Evolutionary conservation across 23 tunicate species (phyloP).

Genomic region (Halocynthia roretzi): DNA sequence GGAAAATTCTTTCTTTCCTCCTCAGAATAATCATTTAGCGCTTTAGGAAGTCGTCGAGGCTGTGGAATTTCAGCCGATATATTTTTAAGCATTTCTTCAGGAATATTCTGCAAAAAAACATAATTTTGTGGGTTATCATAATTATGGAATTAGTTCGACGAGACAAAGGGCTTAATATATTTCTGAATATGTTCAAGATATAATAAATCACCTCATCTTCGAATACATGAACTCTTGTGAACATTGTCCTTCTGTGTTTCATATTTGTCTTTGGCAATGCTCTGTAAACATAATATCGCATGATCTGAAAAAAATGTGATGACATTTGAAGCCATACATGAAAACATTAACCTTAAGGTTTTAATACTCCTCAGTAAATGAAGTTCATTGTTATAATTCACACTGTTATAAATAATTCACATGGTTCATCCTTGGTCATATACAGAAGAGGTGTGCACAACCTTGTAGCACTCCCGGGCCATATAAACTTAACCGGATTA

Average conservation of each 20-base stretch:
- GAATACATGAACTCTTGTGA: conserved; percentile 44
- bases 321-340: background rate
- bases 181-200: background rate
- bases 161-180: too few relatives aligned
- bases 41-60: conserved; percentile 55
- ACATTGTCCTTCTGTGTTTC: conserved; percentile 29
- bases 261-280: conserved; percentile 24
- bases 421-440: too few relatives aligned
- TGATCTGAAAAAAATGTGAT: conserved; percentile 32
- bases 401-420: too few relatives aligned
- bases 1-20: conserved; percentile 69
- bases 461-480: too few relatives aligned
- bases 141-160: too few relatives aligned
- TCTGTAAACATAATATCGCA: conserved; percentile 39
- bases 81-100: conserved; percentile 62
- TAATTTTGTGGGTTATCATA: background rate
- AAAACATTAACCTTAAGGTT: too few relatives aligned
- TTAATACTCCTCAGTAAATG: too few relatives aligned
- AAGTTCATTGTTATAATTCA: too few relatives aligned
- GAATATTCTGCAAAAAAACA: conserved; percentile 50
- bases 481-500: too few relatives aligned
- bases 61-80: conserved; percentile 27
- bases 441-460: too few relatives aligned
- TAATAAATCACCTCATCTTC: conserved; percentile 65
- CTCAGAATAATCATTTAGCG: conserved; percentile 43